These are phyloP conservation scores for Acanthoscelides obtectus DNA, from an alignment of 2,888 invertebrate genomes.

Conservation along the genomic window DNA sequence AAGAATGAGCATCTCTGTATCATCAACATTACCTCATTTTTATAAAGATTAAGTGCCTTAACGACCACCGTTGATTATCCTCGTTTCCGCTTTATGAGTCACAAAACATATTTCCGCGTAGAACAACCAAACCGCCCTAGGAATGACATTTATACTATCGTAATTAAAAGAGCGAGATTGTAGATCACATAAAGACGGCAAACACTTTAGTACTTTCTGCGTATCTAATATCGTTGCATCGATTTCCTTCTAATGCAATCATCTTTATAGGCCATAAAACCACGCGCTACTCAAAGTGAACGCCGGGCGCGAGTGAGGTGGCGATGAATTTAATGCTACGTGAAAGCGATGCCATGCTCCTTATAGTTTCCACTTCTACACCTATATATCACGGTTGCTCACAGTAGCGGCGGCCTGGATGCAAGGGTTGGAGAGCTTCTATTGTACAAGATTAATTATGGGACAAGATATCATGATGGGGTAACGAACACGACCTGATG, in stretches of 20 bases:
- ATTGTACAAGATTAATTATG: not conserved
- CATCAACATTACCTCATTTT: not conserved
- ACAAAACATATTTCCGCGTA: not conserved
- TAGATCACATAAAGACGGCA: not conserved
- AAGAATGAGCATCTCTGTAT: not conserved
- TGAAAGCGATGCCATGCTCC: not conserved
- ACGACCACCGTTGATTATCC: not conserved
- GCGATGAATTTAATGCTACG: not conserved
- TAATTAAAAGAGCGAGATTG: not conserved
- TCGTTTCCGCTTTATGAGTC: not conserved
- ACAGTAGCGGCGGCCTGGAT: not conserved
- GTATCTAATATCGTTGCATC: not conserved
- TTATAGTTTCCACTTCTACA: not conserved
- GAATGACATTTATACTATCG: not conserved
- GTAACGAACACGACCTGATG: no score
- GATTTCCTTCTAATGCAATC: not conserved
- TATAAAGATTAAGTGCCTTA: not conserved
- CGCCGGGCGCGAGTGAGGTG: not conserved
- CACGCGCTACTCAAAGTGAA: not conserved
- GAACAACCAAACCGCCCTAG: not conserved
- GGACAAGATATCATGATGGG: no score
- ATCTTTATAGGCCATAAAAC: not conserved
- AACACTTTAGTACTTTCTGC: not conserved
- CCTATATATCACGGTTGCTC: not conserved
- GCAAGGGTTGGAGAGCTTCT: not conserved